phyloP scores from a whole-genome alignment of 2,888 invertebrate species.

The Azorinus chamasolen region DNA sequence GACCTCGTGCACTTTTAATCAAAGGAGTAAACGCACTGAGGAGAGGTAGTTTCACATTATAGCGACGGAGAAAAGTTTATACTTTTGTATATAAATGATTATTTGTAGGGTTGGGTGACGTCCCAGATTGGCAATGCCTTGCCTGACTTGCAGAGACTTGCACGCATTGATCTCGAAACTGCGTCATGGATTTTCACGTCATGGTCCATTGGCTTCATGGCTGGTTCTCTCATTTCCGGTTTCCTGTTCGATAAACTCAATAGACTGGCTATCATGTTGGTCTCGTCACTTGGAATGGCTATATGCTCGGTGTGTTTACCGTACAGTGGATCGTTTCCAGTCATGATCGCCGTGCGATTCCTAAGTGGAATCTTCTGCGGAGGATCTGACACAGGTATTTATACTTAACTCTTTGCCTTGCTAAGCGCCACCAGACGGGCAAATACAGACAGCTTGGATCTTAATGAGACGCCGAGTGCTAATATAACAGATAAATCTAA shows the following conservation, averaged over 20 bases:
- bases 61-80: too few relatives aligned
- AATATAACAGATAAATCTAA: too few relatives aligned
- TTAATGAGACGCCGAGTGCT: too few relatives aligned
- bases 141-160: slow-evolving; percentile 45
- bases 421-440: background rate
- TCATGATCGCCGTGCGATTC: slow-evolving; percentile 31
- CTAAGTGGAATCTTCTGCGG: slow-evolving; percentile 43
- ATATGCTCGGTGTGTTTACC: slow-evolving; percentile 26
- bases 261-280: slow-evolving; percentile 33
- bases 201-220: slow-evolving; percentile 41
- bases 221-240: slow-evolving; percentile 44
- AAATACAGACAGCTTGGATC: too few relatives aligned
- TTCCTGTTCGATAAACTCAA: slow-evolving; percentile 45
- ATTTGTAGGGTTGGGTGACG: slow-evolving; percentile 43
- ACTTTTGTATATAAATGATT: too few relatives aligned
- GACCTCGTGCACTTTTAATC: too few relatives aligned
- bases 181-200: slow-evolving; percentile 56
- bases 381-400: slow-evolving; percentile 50
- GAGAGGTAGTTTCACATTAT: too few relatives aligned
- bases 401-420: background rate
- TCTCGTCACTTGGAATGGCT: slow-evolving; percentile 19
- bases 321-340: slow-evolving; percentile 27
- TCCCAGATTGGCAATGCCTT: slow-evolving; percentile 47
- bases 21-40: too few relatives aligned
- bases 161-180: slow-evolving; percentile 32